Base-by-base conservation (phyloP, 2,888 invertebrate genomes). In the Aradus depressus region DNA sequence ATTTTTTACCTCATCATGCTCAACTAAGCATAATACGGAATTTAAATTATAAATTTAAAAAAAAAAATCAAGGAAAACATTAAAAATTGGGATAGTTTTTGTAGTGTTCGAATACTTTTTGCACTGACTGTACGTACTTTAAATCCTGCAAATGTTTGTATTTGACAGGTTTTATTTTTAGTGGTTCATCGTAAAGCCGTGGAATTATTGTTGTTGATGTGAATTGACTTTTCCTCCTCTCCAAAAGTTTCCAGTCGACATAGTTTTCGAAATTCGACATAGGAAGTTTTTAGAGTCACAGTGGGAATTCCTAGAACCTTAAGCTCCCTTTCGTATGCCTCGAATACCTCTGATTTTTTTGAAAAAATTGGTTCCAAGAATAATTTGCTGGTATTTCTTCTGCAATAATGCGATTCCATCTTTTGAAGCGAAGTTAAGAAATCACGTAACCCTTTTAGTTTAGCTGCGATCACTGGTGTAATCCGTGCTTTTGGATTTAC, bases 211-310 rank as follows among this genome's bases (percentile, higher is more conserved):
- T 18, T 12, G 25, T 10, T n/a, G n/a, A n/a, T n/a, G n/a, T n/a
- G 8, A 4, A 21, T 31, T 35, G 14, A 19, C 18, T 6, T 12
- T 18, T 28, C 18, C 31, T 42, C 21, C 14, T 49, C 23, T 38
- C 39, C 10, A 42, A 42, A 12, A 23, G 31, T 10, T n/a, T n/a
- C 28, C 41, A 49, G 22, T 31, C 31, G n/a, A 12, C 31, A n/a
- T 25, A 35, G 3, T 14, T 22, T 12, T 18, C 37, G 53, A 44
- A 51, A 58, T 39, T 44, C 51, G 45, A 44, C 54, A 25, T 44
- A 45, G 21, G 37, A 47, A 8, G 21, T 18, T 4, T 14, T 35
- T n/a, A 47, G 16, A 3, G 34, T 21, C 14, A 10, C 21, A 18
- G 16, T 3, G 16, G 12, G 4, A 25, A 12, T 34, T 14, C 10